Conservation (phyloP, 2,888 invertebrate genomes). For the Beris chalybata region DNA sequence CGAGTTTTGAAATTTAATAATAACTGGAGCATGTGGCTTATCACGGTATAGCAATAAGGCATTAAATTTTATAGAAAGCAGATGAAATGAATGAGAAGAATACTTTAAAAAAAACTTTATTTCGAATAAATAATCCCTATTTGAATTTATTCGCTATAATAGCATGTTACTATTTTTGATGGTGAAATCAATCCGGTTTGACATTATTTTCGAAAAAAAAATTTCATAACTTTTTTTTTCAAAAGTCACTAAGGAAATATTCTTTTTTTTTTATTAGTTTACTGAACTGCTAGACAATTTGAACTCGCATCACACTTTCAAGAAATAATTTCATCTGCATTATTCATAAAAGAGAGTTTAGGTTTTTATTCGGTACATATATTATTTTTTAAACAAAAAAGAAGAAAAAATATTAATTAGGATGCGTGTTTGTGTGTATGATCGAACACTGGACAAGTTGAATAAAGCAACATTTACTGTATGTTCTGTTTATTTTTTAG, state of each 20-base stretch:
- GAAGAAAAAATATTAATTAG: conserved; percentile 18
- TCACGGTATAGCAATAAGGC: no score
- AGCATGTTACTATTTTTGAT: no score
- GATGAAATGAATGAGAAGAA: no score
- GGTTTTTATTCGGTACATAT: conserved; percentile 15
- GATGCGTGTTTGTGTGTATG: conserved; percentile 24
- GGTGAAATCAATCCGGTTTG: no score
- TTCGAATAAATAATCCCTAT: no score
- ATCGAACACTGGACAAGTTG: conserved; percentile 15
- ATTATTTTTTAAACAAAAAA: conserved; percentile 19
- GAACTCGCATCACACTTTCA: conserved; percentile 29
- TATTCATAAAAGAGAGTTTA: not conserved
- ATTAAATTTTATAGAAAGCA: no score
- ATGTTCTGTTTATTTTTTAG: not conserved
- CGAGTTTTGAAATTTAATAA: no score
- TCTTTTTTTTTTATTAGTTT: conserved; percentile 4
- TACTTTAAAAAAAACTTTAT: no score
- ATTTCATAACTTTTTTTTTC: not conserved
- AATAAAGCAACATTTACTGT: conserved; percentile 26
- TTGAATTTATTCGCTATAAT: no score
- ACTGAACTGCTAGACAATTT: conserved; percentile 11
- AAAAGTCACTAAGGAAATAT: conserved; percentile 2
- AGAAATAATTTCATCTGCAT: conserved; percentile 14
- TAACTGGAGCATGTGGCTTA: no score
- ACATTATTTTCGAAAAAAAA: no score